Evolutionary conservation across 2,888 invertebrate species (phyloP).

Genomic region (Anorthoa munda): DNA sequence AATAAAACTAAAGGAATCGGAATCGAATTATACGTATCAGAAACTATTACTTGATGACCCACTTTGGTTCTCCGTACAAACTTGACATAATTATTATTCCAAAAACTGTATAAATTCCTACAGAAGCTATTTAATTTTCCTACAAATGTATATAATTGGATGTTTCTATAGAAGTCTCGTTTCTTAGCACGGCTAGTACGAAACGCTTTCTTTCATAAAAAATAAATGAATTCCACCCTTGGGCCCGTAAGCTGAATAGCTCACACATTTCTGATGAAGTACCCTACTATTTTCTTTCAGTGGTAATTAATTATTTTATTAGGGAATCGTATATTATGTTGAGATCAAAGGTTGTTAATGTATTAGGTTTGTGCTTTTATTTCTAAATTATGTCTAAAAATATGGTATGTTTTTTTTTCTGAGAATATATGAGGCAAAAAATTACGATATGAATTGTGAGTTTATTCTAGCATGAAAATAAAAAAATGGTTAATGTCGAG

Average conservation of each 20-base stretch:
- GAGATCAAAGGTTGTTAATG: slow-evolving; percentile 32
- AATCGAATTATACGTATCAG: slow-evolving; percentile 25
- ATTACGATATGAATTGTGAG: background rate
- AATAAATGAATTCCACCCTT: slow-evolving; percentile 67
- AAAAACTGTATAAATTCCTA: slow-evolving; percentile 44
- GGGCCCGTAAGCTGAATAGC: slow-evolving; percentile 58
- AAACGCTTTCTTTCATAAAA: slow-evolving; percentile 69
- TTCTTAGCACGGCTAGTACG: slow-evolving; percentile 48
- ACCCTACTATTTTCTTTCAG: slow-evolving; percentile 48
- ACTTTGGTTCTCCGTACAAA: slow-evolving; percentile 17
- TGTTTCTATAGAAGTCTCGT: slow-evolving; percentile 49
- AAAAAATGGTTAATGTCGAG: background rate
- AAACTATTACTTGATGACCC: slow-evolving; percentile 12
- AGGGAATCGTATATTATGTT: slow-evolving; percentile 17
- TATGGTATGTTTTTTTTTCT: background rate
- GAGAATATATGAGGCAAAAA: background rate
- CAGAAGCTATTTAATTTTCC: slow-evolving; percentile 43
- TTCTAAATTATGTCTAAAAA: background rate
- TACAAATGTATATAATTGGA: slow-evolving; percentile 54
- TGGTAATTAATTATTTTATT: slow-evolving; percentile 61
- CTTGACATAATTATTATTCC: slow-evolving; percentile 33
- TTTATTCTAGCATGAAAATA: background rate
- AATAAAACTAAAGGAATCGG: slow-evolving; percentile 19
- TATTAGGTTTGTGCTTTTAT: slow-evolving; percentile 1
- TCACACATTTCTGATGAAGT: slow-evolving; percentile 64